Conservation (phyloP, 2,888 invertebrate genomes). For the Drosophila conformis region DNA sequence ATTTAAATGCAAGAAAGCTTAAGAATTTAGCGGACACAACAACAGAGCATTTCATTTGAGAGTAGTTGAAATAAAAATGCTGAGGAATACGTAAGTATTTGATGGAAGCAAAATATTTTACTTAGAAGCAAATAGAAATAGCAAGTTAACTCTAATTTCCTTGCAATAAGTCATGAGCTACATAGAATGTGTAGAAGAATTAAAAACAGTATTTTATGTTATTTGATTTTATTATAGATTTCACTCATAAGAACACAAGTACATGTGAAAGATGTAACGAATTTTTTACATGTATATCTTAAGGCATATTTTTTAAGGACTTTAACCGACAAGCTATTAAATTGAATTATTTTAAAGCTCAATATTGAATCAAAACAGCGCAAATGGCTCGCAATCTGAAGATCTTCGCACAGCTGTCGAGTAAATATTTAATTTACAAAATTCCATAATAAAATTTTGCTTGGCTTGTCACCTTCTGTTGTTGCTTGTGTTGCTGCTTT, state of each 20-base stretch:
- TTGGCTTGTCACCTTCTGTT: constrained; percentile 50
- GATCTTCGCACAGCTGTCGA: constrained; percentile 73
- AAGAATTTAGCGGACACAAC: background rate
- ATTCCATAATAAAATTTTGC: constrained; percentile 74
- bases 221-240: background rate
- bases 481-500: constrained; percentile 46
- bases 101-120: no score
- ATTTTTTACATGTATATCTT: background rate
- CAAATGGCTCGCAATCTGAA: constrained; percentile 28
- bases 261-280: background rate
- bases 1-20: background rate
- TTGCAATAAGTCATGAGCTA: no score
- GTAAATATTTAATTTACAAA: constrained; percentile 77
- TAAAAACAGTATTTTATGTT: no score
- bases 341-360: constrained; percentile 63
- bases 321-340: constrained; percentile 51
- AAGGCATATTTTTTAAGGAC: constrained; percentile 26
- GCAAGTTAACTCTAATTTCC: background rate
- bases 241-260: background rate
- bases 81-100: no score
- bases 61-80: no score
- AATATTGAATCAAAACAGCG: constrained; percentile 58
- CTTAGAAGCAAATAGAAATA: no score
- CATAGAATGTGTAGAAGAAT: no score
- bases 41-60: no score